Conservation (phyloP, 2,888 invertebrate genomes). For the Parascotia fuliginaria region DNA sequence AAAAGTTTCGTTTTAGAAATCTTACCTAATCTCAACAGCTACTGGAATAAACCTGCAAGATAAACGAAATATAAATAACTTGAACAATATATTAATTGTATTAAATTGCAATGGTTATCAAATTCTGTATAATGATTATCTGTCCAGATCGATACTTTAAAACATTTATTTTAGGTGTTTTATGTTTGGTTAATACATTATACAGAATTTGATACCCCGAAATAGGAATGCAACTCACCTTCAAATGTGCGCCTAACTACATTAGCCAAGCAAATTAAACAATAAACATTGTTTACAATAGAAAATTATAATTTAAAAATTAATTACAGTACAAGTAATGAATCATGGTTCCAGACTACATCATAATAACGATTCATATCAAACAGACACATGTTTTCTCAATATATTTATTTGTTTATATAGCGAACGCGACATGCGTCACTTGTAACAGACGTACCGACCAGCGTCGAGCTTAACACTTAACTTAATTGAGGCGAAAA, state of each 20-base stretch:
- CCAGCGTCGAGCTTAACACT: slow-evolving; percentile 49
- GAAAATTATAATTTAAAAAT: slow-evolving; percentile 86
- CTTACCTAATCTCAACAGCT: too few relatives aligned
- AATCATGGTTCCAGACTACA: slow-evolving; percentile 44
- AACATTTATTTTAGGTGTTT: too few relatives aligned
- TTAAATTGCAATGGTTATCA: too few relatives aligned
- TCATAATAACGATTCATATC: slow-evolving; percentile 43
- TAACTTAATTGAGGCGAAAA: slow-evolving; percentile 62
- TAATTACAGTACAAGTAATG: slow-evolving; percentile 83
- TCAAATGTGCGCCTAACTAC: slow-evolving; percentile 14
- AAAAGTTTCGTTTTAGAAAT: too few relatives aligned
- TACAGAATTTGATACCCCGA: slow-evolving; percentile 13
- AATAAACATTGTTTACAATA: slow-evolving; percentile 69
- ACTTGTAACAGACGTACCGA: slow-evolving; percentile 32
- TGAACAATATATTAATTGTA: too few relatives aligned
- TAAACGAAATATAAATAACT: too few relatives aligned
- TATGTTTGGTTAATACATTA: too few relatives aligned
- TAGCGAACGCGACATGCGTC: slow-evolving; percentile 1
- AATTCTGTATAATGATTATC: too few relatives aligned
- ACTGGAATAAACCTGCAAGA: too few relatives aligned
- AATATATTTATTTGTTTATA: slow-evolving; percentile 35
- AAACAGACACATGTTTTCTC: slow-evolving; percentile 34
- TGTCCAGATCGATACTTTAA: too few relatives aligned
- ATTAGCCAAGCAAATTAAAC: slow-evolving; percentile 55
- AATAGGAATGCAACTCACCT: slow-evolving; percentile 50